These are phyloP conservation scores for Fulmarus glacialis DNA, from an alignment of 2,113 vertebrate genomes.

Conservation along the genomic window DNA sequence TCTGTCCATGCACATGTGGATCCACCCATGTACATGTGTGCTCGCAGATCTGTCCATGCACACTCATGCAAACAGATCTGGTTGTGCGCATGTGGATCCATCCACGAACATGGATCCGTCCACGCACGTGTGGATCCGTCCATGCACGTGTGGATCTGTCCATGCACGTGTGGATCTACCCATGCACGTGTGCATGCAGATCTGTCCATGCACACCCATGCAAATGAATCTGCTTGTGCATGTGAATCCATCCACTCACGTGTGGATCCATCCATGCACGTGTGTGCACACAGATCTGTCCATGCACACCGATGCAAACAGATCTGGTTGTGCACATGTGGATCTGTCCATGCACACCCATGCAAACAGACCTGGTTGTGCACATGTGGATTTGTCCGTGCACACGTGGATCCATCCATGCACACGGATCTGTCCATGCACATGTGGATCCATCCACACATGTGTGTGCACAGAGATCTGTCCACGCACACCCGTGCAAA, in stretches of 20 bases:
- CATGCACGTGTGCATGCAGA: no score
- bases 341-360: background rate
- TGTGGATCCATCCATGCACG: no score
- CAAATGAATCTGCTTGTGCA: no score
- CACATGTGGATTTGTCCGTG: background rate
- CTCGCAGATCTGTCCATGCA: background rate
- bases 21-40: background rate
- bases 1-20: accelerated
- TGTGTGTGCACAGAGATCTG: no score
- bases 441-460: no score
- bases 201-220: background rate
- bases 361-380: no score
- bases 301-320: no score
- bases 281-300: background rate
- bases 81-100: background rate
- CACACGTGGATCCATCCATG: background rate
- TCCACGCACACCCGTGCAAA: background rate
- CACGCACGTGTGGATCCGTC: no score
- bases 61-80: no score
- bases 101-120: no score
- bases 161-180: accelerated
- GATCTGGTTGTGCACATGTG: background rate
- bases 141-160: background rate
- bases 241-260: accelerated
- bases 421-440: background rate